Evolutionary conservation across 2,113 vertebrate genomes (phyloP).

Genomic region (Calidris pugnax): DNA sequence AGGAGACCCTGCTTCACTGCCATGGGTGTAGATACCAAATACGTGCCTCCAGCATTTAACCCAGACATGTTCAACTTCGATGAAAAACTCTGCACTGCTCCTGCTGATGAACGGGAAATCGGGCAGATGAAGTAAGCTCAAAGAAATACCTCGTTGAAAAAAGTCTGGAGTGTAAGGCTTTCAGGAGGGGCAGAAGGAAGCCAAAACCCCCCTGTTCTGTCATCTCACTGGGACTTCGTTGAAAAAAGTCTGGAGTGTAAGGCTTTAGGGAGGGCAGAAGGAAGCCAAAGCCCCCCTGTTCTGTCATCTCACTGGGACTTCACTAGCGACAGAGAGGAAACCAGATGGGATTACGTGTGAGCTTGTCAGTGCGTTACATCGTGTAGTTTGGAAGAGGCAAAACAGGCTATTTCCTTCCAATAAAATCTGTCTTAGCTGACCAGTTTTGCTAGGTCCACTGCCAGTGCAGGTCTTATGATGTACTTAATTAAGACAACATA

Average conservation of each 20-base stretch:
- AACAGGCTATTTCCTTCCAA: neutral
- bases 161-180: neutral
- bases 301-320: neutral
- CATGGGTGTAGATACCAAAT: constrained; percentile 66
- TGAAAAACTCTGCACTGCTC: constrained; percentile 55
- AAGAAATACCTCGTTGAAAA: neutral
- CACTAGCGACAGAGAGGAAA: neutral
- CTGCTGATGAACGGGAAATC: neutral
- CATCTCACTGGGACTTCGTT: neutral
- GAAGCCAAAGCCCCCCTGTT: neutral
- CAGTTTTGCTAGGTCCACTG: neutral
- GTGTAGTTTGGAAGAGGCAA: neutral
- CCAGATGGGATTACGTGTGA: neutral
- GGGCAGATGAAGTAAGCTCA: constrained; percentile 41
- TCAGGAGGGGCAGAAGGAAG: neutral
- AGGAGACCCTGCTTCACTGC: constrained; percentile 70
- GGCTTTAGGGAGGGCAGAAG: neutral
- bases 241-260: neutral
- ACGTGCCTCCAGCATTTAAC: constrained; percentile 56
- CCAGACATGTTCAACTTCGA: constrained; percentile 60
- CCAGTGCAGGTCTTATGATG: neutral
- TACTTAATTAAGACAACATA: neutral
- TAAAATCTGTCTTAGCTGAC: neutral
- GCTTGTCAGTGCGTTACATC: neutral
- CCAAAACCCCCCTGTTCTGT: neutral